Evolutionary conservation across 2,888 invertebrate genomes (phyloP).

Genomic region (Lepeophtheirus nordmannii): DNA sequence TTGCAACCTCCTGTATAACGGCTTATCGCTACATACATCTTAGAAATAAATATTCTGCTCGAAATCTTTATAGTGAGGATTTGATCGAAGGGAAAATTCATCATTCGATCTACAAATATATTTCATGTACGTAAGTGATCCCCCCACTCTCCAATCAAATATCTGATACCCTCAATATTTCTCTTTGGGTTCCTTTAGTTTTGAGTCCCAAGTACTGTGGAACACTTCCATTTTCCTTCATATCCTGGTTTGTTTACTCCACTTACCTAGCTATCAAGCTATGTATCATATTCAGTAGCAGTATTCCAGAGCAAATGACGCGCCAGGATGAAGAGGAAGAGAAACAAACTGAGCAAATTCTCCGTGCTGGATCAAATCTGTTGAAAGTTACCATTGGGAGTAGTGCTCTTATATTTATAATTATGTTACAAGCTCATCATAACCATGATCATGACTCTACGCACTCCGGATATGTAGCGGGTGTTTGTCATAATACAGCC

Average conservation of each 20-base stretch:
- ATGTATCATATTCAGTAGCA: not conserved
- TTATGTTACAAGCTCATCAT: constrained; percentile 17
- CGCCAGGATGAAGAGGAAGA: not conserved
- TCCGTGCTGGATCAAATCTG: constrained; percentile 8
- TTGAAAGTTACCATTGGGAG: constrained; percentile 8
- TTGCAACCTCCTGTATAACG: constrained; percentile 12
- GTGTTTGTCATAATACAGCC: constrained; percentile 10
- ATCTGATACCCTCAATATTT: not conserved
- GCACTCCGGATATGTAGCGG: not conserved
- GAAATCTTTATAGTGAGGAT: not conserved
- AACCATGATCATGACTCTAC: constrained; percentile 14
- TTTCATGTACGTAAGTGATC: constrained; percentile 4
- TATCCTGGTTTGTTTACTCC: constrained; percentile 10
- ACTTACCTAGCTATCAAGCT: not conserved
- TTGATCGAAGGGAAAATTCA: constrained; percentile 10
- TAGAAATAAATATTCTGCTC: not conserved
- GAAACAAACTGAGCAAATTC: not conserved
- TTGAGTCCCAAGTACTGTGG: constrained; percentile 10
- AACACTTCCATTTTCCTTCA: constrained; percentile 13
- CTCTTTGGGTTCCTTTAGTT: not conserved
- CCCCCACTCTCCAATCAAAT: not conserved
- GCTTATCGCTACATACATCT: constrained; percentile 21
- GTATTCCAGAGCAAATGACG: constrained; percentile 9
- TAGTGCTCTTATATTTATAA: constrained; percentile 1
- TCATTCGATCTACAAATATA: constrained; percentile 15